Evolutionary conservation across 1,140 invertebrate genomes (phyloP), one percentile per base, ranked within the genome.

Genomic region (Brachionus rotundiformis): DNA sequence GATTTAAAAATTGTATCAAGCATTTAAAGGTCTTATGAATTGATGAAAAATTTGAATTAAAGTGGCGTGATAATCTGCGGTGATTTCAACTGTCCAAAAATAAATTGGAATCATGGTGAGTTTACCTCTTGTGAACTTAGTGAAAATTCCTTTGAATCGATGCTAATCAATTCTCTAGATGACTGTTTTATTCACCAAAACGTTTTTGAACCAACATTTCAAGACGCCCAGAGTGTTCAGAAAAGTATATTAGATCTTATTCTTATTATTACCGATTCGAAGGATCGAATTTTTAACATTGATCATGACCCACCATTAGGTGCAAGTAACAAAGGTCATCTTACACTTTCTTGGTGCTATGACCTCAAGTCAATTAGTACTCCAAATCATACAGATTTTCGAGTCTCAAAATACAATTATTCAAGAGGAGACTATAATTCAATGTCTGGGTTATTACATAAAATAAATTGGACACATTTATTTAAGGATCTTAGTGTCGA

Each of bases 381-480:
- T 49, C 47, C 11, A 19, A 49, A n/a, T 49, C 5, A 19, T 49
- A 19, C 11, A 49, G 16, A 49, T 49, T 49, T 49, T 49, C 47
- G 47, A 5, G 47, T 49, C 47, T n/a, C 47, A 49, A 49, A 49
- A n/a, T 49, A 49, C 47, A 49, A 49, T 49, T 49, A 49, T 49
- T 13, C 47, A 49, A 49, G 47, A 19, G 47, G 47, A n/a, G 47
- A 49, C 16, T 49, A 49, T 49, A 49, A 49, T 13, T 49, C 47
- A 19, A 49, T 49, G 47, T 49, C 47, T n/a, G 16, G 16, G 16
- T 49, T 49, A 19, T 3, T 49, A 49, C 47, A 49, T 49, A 49
- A 49, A 49, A 49, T 49, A 49, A 49, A 3, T 49, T 49, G 47
- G 47, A n/a, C 16, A 49, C 47, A 49, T n/a, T 13, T 49, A 13